A percentile compares a stretch with the other conserved stretches of the same genome.
Conservation (phyloP, 2,888 invertebrate genomes). For the Papilio protenor region DNA sequence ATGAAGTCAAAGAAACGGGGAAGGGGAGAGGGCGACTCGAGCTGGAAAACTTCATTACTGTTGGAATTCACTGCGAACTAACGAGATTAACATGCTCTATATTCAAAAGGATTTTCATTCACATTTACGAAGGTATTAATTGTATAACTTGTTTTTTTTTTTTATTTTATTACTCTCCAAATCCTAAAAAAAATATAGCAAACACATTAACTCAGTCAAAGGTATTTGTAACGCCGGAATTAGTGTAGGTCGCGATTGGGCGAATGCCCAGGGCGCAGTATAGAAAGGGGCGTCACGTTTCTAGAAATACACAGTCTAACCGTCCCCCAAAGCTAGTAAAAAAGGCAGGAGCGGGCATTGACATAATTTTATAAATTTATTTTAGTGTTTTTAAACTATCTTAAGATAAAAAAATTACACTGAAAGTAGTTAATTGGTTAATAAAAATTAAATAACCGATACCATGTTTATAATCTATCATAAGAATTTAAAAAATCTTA, state of each 20-base stretch:
- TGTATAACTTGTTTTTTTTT: too few species aligned
- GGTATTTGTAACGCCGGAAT: background rate
- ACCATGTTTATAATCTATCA: background rate
- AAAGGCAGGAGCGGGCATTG: too few species aligned
- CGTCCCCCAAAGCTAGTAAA: too few species aligned
- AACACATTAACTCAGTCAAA: background rate
- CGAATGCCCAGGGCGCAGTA: too few species aligned
- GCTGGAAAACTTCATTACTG: slow-evolving; percentile 41
- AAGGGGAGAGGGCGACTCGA: slow-evolving; percentile 48
- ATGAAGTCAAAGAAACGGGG: slow-evolving; percentile 55
- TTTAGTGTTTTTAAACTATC: background rate
- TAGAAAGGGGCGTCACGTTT: too few species aligned
- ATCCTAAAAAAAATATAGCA: background rate
- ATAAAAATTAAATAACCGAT: background rate
- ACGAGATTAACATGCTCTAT: slow-evolving; percentile 3
- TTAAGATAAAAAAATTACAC: background rate
- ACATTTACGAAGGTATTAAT: slow-evolving; percentile 1
- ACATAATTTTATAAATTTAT: background rate
- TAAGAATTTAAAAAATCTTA: background rate
- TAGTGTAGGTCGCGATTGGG: too few species aligned
- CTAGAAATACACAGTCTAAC: too few species aligned
- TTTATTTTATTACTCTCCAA: background rate
- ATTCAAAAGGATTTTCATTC: slow-evolving; percentile 2
- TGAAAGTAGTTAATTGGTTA: background rate
- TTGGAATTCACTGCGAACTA: slow-evolving; percentile 22